Evolutionary conservation across 2,888 invertebrate genomes (phyloP), one percentile per base, ranked within the genome.

Genomic region (Eristalis intricaria): DNA sequence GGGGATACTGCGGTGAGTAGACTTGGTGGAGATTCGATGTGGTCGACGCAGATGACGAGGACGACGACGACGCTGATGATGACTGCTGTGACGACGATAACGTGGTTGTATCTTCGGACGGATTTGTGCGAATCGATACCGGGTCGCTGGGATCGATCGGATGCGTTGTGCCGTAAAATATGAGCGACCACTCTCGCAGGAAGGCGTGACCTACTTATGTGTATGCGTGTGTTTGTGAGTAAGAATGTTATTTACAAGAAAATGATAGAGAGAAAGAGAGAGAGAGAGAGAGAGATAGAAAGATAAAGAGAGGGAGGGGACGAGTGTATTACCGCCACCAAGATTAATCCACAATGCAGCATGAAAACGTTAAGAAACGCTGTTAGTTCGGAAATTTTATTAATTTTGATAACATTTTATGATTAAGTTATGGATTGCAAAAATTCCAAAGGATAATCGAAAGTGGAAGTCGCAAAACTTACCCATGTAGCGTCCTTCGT

Each of bases 111-210:
- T 89, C 90, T 85, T 92, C 91, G 81, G 90, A 90, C 84, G 91
- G 90, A 89, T 89, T 89, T 3, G 90, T 88, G 29, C 91, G 91
- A 83, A 90, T 91, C 74, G 95, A 95, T 90, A 94, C 93, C 22
- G 95, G 95, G 92, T 95, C 96, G 90, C 94, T 95, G 92, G 95
- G 95, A 91, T 95, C 94, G 71, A 95, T 95, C 80, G 94, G 94
- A 87, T 93, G 94, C 40, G 92, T 96, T 82, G 98, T 98, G 90
- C 99, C 99, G 93, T 98, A 98, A 92, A 98, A 95, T 91, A 97
- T 96, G 92, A 99, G 95, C 87, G 98, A 97, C 99, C 98, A 99
- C 92, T 97, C 97, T 94, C 97, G 97, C 90, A 99, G 95, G 89
- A 96, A 96, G 84, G 98, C 98, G 93, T 97, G 96, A 93, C 97